Base-by-base conservation (phyloP, 2,888 invertebrate species). In the Meghimatium bilineatum region DNA sequence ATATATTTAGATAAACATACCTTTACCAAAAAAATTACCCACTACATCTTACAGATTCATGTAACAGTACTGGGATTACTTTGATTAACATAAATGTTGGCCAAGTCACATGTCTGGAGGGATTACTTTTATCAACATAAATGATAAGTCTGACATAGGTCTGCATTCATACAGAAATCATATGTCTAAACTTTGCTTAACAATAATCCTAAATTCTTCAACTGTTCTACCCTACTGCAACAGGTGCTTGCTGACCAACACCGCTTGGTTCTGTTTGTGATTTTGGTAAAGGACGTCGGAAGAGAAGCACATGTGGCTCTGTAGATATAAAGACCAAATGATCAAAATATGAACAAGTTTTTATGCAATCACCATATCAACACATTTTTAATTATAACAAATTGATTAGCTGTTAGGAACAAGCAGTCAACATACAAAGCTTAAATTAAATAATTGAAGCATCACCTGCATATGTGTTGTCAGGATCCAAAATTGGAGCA, bases 221-320 rank as follows among this genome's bases (percentile, higher is more conserved):
- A 32, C 17, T 52, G 74, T 17, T 34, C 80, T 80, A 80, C 10
- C 80, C 80, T n/a, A 80, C 80, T 29, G 71, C 38, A 29, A 80
- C 80, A 32, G 80, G 29, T 36, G 49, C 76, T 29, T 56, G 69
- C 32, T 74, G 69, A 20, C 66, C 76, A 32, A 82, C 38, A 29
- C 60, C 77, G 56, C 69, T 77, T 20, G 52, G 82, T 20, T 82
- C 69, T 77, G 66, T 49, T 56, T 83, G 80, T 69, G 88, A 69
- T 56, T 84, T 72, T 77, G 90, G 88, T 71, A 91, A 82, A 12
- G 90, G 90, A 52, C 93, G 87, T 63, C 92, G 87, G 86, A 93
- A 93, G 76, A 93, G 88, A 72, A 93, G 87, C 12, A 93, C 90
- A 88, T 92, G 92, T 3, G 92, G 92, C 79, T 93, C 93, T 91